Conservation (phyloP, 2,888 invertebrate species). For the Cephus pulcher region DNA sequence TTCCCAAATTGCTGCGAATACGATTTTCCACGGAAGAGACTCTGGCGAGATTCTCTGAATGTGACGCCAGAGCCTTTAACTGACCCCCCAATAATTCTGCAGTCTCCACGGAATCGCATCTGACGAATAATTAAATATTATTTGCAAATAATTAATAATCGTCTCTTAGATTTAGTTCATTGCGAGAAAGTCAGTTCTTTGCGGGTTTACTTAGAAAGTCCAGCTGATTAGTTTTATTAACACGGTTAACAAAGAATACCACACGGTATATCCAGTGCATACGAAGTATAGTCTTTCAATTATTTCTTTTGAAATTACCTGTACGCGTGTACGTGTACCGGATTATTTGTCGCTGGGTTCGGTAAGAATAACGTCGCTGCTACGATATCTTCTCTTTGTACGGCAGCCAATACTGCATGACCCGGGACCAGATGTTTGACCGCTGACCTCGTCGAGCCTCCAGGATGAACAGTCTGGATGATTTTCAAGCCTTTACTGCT, state of each 20-base stretch:
- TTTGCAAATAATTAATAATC: background rate
- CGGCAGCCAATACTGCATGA: constrained; percentile 91
- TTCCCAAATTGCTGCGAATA: constrained; percentile 81
- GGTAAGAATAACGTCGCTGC: constrained; percentile 92
- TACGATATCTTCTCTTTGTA: constrained; percentile 92
- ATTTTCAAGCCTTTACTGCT: constrained; percentile 95
- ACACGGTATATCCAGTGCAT: background rate
- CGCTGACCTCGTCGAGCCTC: constrained; percentile 68
- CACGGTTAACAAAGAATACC: background rate
- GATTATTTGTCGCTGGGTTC: constrained; percentile 94
- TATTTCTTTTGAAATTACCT: constrained; percentile 39
- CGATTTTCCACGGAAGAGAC: constrained; percentile 78
- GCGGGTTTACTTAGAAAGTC: background rate
- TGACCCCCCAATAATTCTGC: constrained; percentile 89
- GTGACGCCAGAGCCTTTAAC: constrained; percentile 77
- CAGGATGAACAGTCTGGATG: constrained; percentile 78
- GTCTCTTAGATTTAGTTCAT: background rate
- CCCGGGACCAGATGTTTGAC: constrained; percentile 96
- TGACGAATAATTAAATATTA: constrained; percentile 43
- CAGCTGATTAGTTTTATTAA: background rate
- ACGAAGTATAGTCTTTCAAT: background rate
- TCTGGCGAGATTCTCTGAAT: constrained; percentile 58
- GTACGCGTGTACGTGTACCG: constrained; percentile 95
- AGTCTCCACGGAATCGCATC: constrained; percentile 94
- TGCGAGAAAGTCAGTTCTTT: background rate